Evolutionary conservation across 92 coral and sea anemone species (phyloP).

Genomic region (Pocillopora meandrina): DNA sequence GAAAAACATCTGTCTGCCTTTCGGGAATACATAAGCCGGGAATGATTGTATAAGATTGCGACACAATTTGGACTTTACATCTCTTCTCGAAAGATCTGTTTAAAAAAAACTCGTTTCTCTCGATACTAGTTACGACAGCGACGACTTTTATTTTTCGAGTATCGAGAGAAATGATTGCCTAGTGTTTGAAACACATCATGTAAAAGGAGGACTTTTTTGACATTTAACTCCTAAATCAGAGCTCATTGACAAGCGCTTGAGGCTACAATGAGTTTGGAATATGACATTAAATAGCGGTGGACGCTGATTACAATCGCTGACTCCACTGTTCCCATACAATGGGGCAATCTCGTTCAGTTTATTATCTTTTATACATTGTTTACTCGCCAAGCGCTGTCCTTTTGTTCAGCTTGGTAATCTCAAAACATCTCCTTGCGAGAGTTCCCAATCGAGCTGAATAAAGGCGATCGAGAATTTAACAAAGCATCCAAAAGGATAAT

Average conservation of each 20-base stretch:
- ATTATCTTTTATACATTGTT: constrained; percentile 68
- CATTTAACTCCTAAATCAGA: constrained; percentile 14
- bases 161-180: constrained; percentile 5
- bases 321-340: constrained; percentile 60
- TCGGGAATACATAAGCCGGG: background rate
- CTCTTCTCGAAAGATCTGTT: background rate
- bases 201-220: constrained; percentile 2
- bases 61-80: background rate
- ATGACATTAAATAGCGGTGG: constrained; percentile 30
- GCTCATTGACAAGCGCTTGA: constrained; percentile 13
- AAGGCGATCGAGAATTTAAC: background rate
- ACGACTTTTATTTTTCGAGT: constrained; percentile 4
- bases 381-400: constrained; percentile 52
- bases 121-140: background rate
- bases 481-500: background rate
- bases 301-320: constrained; percentile 18
- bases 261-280: constrained; percentile 20
- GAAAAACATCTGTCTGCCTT: constrained; percentile 12
- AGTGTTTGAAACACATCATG: background rate
- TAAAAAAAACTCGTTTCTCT: background rate
- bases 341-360: constrained; percentile 66
- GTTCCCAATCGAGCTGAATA: background rate
- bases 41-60: background rate
- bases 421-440: constrained; percentile 4
- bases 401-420: constrained; percentile 39